Evolutionary conservation across 1,140 invertebrate genomes (phyloP).

Genomic region (Danaus melanippus): DNA sequence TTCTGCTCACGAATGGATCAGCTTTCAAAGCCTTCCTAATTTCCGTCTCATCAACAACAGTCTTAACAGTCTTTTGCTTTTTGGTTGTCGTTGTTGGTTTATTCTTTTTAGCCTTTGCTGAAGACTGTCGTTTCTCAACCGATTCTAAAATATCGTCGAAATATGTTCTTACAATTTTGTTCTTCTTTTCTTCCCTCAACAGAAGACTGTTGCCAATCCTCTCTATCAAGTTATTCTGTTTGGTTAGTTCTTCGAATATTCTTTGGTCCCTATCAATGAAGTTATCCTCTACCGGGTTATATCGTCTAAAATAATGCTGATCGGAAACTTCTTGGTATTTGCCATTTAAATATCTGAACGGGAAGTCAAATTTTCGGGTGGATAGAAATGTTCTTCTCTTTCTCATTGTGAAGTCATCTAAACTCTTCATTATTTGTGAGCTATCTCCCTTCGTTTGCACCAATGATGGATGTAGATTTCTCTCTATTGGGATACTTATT

Average conservation of each 20-base stretch:
- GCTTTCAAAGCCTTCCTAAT: constrained; percentile 30
- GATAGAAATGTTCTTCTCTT: constrained; percentile 20
- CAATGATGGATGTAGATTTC: no score
- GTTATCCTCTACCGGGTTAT: not conserved
- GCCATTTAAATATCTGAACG: not conserved
- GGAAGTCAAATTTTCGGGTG: constrained; percentile 17
- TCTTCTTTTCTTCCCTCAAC: not conserved
- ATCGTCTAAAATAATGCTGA: no score
- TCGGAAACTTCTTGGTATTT: not conserved
- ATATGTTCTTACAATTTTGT: constrained; percentile 10
- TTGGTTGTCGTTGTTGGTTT: constrained; percentile 9
- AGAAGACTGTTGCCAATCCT: not conserved
- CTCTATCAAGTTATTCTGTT: constrained; percentile 21
- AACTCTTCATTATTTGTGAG: constrained; percentile 18
- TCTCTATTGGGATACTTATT: no score
- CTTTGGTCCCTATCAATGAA: constrained; percentile 3
- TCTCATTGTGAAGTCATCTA: constrained; percentile 26
- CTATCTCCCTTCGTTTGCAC: not conserved
- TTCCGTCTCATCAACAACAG: constrained; percentile 32
- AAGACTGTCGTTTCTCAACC: constrained; percentile 15
- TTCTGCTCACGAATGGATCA: constrained; percentile 37
- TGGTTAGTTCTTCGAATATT: constrained; percentile 16
- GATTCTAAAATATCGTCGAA: constrained; percentile 28
- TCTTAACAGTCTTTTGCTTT: constrained; percentile 17
- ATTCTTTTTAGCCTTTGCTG: constrained; percentile 5